Evolutionary conservation across 2,797 vertebrate species (phyloP).

Genomic region (Sciaenops ocellatus): DNA sequence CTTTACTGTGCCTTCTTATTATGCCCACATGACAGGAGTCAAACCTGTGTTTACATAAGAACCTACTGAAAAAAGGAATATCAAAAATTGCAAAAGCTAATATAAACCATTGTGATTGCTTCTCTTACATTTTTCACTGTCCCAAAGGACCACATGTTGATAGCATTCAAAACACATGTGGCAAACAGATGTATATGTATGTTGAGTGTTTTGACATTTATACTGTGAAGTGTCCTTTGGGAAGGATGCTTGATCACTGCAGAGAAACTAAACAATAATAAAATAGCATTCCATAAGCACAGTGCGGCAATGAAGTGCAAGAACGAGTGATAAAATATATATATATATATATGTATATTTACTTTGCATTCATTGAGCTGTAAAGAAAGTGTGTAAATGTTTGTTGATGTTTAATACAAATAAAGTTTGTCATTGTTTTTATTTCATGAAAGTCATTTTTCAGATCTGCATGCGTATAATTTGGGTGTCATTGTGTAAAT

Average conservation of each 20-base stretch:
- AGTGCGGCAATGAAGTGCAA: slow-evolving; percentile 20
- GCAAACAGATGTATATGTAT: slow-evolving; percentile 19
- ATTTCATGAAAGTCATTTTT: slow-evolving; percentile 32
- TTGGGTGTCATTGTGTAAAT: background rate
- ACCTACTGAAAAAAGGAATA: background rate
- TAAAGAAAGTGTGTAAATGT: slow-evolving; percentile 46
- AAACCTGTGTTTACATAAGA: slow-evolving; percentile 47
- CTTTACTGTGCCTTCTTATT: slow-evolving; percentile 48
- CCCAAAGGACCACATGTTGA: slow-evolving; percentile 30
- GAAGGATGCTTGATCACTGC: slow-evolving; percentile 25
- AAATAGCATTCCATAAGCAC: background rate
- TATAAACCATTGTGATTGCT: background rate
- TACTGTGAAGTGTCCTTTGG: slow-evolving; percentile 60
- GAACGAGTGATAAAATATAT: background rate
- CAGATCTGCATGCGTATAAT: background rate
- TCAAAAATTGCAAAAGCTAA: background rate
- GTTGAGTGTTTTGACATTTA: slow-evolving; percentile 44
- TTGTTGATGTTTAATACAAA: slow-evolving; percentile 53
- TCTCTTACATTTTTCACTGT: background rate
- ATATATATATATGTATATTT: background rate
- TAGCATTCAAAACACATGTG: slow-evolving; percentile 32
- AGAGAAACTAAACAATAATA: background rate
- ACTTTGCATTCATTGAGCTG: slow-evolving; percentile 29
- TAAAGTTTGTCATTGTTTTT: slow-evolving; percentile 61
- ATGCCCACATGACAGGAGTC: background rate